Evolutionary conservation across 2,113 vertebrate species (phyloP).

Genomic region (Silurus glanis): DNA sequence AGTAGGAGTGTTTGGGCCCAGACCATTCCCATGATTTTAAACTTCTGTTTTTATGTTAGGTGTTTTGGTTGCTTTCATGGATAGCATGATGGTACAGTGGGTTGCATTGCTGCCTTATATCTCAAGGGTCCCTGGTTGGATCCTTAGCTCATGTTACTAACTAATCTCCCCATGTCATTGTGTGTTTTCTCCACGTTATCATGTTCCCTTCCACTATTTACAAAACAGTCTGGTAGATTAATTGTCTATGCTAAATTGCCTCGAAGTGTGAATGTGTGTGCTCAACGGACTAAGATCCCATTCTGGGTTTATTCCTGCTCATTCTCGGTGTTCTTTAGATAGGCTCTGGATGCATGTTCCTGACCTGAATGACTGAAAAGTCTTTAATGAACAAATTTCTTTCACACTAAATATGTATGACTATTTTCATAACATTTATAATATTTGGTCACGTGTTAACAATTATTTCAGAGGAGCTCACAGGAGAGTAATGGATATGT

Average conservation of each 20-base stretch:
- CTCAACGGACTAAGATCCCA: neutral
- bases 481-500: neutral
- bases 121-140: neutral
- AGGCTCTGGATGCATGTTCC: neutral
- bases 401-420: neutral
- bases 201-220: neutral
- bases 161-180: neutral
- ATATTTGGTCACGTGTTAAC: conserved; percentile 1
- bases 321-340: neutral
- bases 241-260: neutral
- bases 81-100: neutral
- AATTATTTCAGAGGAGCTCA: neutral
- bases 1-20: neutral
- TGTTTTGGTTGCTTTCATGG: neutral
- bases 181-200: neutral
- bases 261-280: neutral
- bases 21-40: neutral
- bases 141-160: neutral
- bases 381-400: neutral
- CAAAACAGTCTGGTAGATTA: neutral
- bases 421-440: neutral
- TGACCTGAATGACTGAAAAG: conserved; percentile 1
- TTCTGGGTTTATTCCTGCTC: neutral
- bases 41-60: neutral
- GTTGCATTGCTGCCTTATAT: neutral